Conservation (phyloP, 2,113 vertebrate genomes). For the Pycnonotus jocosus region DNA sequence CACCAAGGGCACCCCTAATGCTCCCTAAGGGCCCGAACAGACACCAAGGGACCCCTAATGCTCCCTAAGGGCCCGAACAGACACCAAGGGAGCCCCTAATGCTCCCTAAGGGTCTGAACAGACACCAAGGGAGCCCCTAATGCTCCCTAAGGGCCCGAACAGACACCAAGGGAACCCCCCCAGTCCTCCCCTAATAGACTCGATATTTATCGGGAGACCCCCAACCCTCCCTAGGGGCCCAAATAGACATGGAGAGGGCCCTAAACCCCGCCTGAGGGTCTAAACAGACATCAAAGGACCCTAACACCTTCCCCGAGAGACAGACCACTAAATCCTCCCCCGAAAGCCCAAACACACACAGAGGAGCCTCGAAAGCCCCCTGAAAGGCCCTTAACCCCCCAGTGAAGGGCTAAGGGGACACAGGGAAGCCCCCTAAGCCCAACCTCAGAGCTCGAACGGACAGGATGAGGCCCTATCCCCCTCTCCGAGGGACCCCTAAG, state of each 20-base stretch:
- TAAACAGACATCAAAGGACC: rapidly evolving
- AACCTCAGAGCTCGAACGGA: background rate
- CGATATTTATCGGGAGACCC: rapidly evolving
- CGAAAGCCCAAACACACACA: no score
- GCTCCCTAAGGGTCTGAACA: no score
- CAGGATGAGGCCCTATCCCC: rapidly evolving
- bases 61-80: rapidly evolving
- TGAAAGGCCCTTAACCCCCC: background rate
- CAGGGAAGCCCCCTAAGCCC: rapidly evolving
- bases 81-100: no score
- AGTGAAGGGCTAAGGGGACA: rapidly evolving
- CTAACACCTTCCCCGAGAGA: rapidly evolving
- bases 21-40: rapidly evolving
- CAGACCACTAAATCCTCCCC: rapidly evolving
- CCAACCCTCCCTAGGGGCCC: rapidly evolving
- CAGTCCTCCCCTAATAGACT: background rate
- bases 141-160: no score
- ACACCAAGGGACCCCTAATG: background rate
- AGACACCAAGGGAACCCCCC: no score
- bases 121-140: no score
- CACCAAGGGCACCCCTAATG: rapidly evolving
- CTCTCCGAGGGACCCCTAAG: background rate
- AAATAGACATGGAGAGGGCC: rapidly evolving
- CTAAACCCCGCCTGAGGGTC: background rate
- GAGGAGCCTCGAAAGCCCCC: rapidly evolving